phyloP scores from a whole-genome alignment of 1,140 invertebrate species.

The Dendroctonus ponderosae region DNA sequence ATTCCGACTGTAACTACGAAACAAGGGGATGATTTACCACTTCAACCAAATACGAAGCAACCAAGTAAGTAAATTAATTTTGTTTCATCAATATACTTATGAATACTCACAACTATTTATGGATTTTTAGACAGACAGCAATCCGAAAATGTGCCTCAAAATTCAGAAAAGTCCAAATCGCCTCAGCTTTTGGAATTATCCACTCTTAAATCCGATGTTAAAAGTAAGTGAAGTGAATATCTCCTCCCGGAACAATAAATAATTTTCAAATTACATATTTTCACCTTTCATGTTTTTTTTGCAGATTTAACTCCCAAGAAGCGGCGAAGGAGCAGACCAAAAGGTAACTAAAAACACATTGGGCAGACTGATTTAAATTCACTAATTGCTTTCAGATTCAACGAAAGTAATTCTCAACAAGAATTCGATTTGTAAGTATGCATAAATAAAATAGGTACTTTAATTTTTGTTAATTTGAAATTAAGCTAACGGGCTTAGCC shows the following conservation, averaged over 20 bases:
- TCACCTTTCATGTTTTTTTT: neutral
- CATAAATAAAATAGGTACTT: neutral
- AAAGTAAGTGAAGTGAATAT: neutral
- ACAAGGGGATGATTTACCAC: too few relatives aligned
- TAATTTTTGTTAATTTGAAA: neutral
- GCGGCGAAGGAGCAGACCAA: conserved; percentile 1
- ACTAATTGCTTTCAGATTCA: conserved; percentile 9
- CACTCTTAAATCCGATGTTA: neutral
- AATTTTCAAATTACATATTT: neutral
- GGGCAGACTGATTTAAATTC: neutral
- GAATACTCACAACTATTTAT: too few relatives aligned
- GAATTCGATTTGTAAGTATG: conserved; percentile 23
- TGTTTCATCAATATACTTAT: too few relatives aligned
- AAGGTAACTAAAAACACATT: conserved; percentile 1
- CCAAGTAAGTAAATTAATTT: too few relatives aligned
- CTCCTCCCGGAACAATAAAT: neutral
- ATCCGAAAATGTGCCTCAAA: too few relatives aligned
- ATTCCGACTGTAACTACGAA: too few relatives aligned
- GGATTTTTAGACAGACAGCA: too few relatives aligned
- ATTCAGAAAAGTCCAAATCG: too few relatives aligned
- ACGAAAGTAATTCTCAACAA: conserved; percentile 13
- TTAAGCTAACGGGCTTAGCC: neutral
- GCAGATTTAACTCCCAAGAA: neutral
- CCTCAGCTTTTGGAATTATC: neutral
- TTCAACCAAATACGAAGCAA: too few relatives aligned